These are phyloP conservation scores for Avahi laniger DNA, from an alignment of 2,797 vertebrate species.

Conservation along the genomic window DNA sequence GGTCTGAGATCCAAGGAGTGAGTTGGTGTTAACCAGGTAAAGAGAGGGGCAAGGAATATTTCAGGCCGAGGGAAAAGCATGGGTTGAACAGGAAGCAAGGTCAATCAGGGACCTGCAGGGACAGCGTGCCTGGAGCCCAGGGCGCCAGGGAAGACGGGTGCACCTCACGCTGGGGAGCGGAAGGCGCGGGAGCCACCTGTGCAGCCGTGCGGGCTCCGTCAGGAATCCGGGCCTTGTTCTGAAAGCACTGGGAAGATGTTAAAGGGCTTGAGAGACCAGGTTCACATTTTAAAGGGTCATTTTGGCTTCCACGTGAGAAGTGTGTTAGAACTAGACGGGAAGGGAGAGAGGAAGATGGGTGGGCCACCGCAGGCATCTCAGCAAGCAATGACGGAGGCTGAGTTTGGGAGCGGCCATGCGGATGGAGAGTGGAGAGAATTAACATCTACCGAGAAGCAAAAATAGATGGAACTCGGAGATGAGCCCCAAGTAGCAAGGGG, in stretches of 20 bases:
- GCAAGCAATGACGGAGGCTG: neutral
- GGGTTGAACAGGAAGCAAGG: neutral
- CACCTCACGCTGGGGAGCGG: rapidly evolving
- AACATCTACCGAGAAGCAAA: neutral
- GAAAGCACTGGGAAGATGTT: neutral
- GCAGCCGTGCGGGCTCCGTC: rapidly evolving
- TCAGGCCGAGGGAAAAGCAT: neutral
- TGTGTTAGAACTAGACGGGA: neutral
- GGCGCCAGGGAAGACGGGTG: rapidly evolving
- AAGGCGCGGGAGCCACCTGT: no score
- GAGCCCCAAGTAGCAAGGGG: neutral
- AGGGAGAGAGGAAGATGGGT: no score
- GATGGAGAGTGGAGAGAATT: neutral
- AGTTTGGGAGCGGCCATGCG: neutral
- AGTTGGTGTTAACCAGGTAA: neutral
- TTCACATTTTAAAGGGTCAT: neutral
- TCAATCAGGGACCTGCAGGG: neutral
- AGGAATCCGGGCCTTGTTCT: neutral
- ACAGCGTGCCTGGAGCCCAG: no score
- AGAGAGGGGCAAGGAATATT: neutral
- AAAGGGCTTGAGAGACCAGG: neutral
- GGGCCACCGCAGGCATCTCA: neutral
- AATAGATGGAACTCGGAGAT: neutral
- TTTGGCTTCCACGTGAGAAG: neutral
- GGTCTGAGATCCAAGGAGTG: neutral